Evolutionary conservation across 1,140 invertebrate species (phyloP).

Genomic region (Cepaea nemoralis): DNA sequence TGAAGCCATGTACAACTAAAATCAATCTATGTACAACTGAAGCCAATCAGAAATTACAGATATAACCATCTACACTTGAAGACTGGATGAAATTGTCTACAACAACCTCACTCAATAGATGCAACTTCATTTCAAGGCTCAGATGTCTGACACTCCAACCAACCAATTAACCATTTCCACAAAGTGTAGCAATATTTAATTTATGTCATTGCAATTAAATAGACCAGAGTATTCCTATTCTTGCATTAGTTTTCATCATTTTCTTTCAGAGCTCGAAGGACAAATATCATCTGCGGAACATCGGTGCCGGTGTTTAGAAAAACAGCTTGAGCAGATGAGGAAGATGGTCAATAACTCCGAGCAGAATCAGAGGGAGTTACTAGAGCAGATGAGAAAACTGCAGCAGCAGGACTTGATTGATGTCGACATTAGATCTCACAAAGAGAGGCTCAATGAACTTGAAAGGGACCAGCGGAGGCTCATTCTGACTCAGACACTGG

Average conservation of each 20-base stretch:
- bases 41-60: too few relatives aligned
- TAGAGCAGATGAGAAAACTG: conserved; percentile 19
- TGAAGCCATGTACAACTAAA: too few relatives aligned
- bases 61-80: too few relatives aligned
- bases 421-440: conserved; percentile 44
- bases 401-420: not conserved
- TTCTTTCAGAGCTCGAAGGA: conserved; percentile 54
- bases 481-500: conserved; percentile 63
- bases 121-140: too few relatives aligned
- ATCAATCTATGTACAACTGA: too few relatives aligned
- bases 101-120: too few relatives aligned
- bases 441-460: conserved; percentile 61
- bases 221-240: too few relatives aligned
- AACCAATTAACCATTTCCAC: too few relatives aligned
- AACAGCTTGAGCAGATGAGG: conserved; percentile 67
- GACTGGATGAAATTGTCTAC: too few relatives aligned
- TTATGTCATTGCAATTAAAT: too few relatives aligned
- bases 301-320: conserved; percentile 61
- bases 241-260: not conserved
- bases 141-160: too few relatives aligned
- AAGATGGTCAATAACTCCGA: conserved; percentile 50
- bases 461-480: conserved; percentile 64
- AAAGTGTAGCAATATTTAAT: too few relatives aligned
- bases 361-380: conserved; percentile 25
- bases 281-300: conserved; percentile 64